phyloP scores from a whole-genome alignment of 2,797 vertebrate genomes.

The Etheostoma perlongum region DNA sequence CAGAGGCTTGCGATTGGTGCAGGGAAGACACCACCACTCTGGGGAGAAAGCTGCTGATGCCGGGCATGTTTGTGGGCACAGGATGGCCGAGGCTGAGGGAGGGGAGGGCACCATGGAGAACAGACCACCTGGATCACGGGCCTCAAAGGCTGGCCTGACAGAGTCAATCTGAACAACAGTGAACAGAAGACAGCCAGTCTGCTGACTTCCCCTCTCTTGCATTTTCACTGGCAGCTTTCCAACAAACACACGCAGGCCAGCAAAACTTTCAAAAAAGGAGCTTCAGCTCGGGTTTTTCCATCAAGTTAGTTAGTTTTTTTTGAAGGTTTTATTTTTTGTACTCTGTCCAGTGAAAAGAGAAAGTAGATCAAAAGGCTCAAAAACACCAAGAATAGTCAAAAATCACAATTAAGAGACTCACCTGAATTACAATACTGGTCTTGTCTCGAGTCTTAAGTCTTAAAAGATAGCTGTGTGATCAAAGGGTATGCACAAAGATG shows the following conservation, averaged over 20 bases:
- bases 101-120: slow-evolving; percentile 21
- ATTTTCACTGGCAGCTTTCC: slow-evolving; percentile 82
- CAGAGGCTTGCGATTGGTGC: slow-evolving; percentile 69
- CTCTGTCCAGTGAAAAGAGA: slow-evolving; percentile 54
- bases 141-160: slow-evolving; percentile 78
- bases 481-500: neutral
- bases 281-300: slow-evolving; percentile 82
- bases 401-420: slow-evolving; percentile 7
- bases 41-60: slow-evolving; percentile 64
- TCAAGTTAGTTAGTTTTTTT: slow-evolving; percentile 58
- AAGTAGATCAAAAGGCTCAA: slow-evolving; percentile 65
- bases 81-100: slow-evolving; percentile 23
- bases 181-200: slow-evolving; percentile 81
- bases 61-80: slow-evolving; percentile 67
- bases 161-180: slow-evolving; percentile 77
- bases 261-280: slow-evolving; percentile 72
- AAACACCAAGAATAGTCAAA: slow-evolving; percentile 34
- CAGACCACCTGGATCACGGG: slow-evolving; percentile 80
- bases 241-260: slow-evolving; percentile 76
- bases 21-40: slow-evolving; percentile 49
- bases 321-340: slow-evolving; percentile 36
- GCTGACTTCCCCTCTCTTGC: slow-evolving; percentile 77
- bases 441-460: neutral
- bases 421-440: no score
- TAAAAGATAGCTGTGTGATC: slow-evolving; percentile 6